Base-by-base conservation (phyloP, 2,888 invertebrate species). In the Synergus laeviventris region DNA sequence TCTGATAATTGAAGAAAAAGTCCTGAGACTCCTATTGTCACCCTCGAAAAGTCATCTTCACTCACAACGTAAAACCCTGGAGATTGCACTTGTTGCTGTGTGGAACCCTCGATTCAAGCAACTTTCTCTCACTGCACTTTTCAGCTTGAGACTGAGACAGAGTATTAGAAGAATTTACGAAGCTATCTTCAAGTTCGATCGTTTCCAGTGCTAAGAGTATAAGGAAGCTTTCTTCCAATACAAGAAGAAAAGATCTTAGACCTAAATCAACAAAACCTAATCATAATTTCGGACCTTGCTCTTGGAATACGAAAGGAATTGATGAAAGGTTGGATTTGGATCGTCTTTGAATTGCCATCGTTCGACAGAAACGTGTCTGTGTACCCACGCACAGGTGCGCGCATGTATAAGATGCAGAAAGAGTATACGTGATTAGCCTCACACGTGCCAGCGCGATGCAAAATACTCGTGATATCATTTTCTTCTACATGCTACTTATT, bases 61-160 rank as follows among this genome's bases (percentile, higher is more conserved):
- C n/a, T 1, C 9, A 8, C n/a, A 61, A 61, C 38, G 61, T 38
- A 36, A 76, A 82, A 81, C 83, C 84, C 87, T 87, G 83, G 86
- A 86, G 87, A 88, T 89, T 87, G 83, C 89, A 90, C 90, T 90
- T 90, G 90, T 90, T 90, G 90, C 90, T 84, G 85, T 84, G 85
- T 82, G 82, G 83, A 82, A 85, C 82, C 82, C 84, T 82, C 82
- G 82, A 84, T 83, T 82, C 78, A 83, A 82, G 82, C 81, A 81
- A 79, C 81, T 82, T 81, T 78, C 70, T 45, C 70, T n/a, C 45
- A 66, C 74, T 76, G 79, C 79, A 82, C 84, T 82, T 82, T 83
- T 81, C 79, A 78, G 76, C 73, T 74, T 77, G 77, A 76, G 76
- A 80, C 60, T 42, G 42, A 31, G 31, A 31, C 31, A 31, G 39